Percentiles rank a stretch among this genome's conserved stretches.
Evolutionary conservation across 2,888 invertebrate genomes (phyloP).

Genomic region (Lasius fuliginosus): DNA sequence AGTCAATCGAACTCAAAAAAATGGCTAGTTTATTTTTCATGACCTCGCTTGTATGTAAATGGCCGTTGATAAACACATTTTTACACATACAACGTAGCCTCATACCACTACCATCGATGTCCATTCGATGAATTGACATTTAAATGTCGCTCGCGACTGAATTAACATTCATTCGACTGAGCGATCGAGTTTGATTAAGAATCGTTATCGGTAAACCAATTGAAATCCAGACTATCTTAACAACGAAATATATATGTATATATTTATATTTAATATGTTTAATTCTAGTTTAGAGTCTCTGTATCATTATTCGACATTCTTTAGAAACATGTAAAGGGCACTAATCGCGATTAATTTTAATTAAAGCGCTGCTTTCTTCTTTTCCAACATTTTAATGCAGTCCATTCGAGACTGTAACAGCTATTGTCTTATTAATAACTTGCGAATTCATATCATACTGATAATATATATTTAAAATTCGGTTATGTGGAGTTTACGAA

Average conservation of each 20-base stretch:
- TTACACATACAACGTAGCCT: not conserved
- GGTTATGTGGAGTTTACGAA: conserved; percentile 11
- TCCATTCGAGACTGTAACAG: not conserved
- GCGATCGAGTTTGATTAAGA: not conserved
- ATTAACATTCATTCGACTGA: conserved; percentile 32
- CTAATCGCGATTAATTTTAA: not conserved
- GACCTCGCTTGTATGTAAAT: conserved; percentile 9
- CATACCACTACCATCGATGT: not conserved
- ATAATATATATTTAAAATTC: not conserved
- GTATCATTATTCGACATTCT: not conserved
- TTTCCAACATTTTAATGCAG: not conserved
- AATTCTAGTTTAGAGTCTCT: not conserved
- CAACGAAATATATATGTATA: not conserved
- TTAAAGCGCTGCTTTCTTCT: not conserved
- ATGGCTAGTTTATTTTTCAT: conserved; percentile 65
- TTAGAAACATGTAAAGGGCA: not conserved
- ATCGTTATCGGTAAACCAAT: conserved; percentile 15
- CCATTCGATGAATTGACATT: not conserved
- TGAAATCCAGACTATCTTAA: not conserved
- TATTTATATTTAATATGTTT: not conserved
- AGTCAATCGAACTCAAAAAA: conserved; percentile 48
- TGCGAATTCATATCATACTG: not conserved
- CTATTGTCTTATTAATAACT: not conserved
- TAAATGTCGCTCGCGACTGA: not conserved
- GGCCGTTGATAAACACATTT: not conserved